Evolutionary conservation across 2,113 vertebrate species (phyloP).

Genomic region (Syrmaticus mikado): DNA sequence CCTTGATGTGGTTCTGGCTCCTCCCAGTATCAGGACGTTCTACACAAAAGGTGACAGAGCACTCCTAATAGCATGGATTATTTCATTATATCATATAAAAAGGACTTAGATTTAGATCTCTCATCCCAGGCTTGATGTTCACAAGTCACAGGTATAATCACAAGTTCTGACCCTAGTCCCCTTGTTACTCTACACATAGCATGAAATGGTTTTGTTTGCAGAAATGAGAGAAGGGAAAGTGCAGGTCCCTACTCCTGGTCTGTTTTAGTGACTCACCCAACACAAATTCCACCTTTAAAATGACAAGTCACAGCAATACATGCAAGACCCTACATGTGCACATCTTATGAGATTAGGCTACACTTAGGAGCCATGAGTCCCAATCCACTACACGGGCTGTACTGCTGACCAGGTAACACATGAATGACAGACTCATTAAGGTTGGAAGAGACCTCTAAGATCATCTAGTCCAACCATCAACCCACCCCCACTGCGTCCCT

Average conservation of each 20-base stretch:
- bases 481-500: no score
- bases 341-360: background rate
- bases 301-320: background rate
- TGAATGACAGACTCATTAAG: no score
- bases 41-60: background rate
- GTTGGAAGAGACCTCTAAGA: no score
- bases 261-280: background rate
- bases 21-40: background rate
- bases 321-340: background rate
- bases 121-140: background rate
- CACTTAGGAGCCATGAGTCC: background rate
- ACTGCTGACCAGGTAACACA: background rate
- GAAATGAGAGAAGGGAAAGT: rapidly evolving
- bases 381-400: rapidly evolving
- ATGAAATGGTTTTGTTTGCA: background rate
- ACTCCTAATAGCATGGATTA: background rate
- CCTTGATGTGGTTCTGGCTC: rapidly evolving
- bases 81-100: background rate
- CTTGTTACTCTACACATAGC: rapidly evolving
- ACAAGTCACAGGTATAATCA: background rate
- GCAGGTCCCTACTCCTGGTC: background rate
- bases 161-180: background rate
- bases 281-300: background rate
- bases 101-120: background rate
- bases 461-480: no score